Conservation (phyloP, 2,797 vertebrate species). For the Loris lydekkerianus region DNA sequence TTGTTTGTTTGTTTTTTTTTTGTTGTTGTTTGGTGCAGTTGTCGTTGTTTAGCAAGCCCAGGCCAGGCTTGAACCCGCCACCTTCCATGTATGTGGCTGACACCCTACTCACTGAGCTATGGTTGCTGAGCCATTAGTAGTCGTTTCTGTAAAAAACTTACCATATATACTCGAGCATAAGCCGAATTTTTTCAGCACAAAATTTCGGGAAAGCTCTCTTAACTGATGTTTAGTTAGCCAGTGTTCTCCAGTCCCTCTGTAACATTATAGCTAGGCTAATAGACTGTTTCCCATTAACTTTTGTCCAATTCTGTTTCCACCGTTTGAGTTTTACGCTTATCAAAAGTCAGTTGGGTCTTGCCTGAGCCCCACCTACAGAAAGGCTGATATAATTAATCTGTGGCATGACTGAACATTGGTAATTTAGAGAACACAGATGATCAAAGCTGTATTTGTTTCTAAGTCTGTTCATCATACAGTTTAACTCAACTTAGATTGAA, state of each 20-base stretch:
- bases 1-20: too few species aligned
- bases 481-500: constrained; percentile 40
- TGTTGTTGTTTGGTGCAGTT: too few species aligned
- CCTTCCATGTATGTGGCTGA: too few species aligned
- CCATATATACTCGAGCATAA: too few species aligned
- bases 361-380: not conserved
- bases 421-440: constrained; percentile 19
- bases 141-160: constrained; percentile 35
- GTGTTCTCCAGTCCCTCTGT: not conserved
- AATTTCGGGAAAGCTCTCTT: not conserved
- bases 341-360: not conserved
- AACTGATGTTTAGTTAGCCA: not conserved
- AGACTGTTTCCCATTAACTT: not conserved
- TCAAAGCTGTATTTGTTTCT: constrained; percentile 39
- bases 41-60: too few species aligned
- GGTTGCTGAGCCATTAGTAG: not conserved
- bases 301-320: not conserved
- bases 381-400: not conserved
- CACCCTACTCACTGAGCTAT: too few species aligned
- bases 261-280: not conserved
- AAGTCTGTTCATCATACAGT: not conserved
- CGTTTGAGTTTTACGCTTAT: constrained; percentile 29
- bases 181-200: too few species aligned
- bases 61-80: too few species aligned
- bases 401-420: not conserved